Percentiles rank a stretch among this genome's conserved stretches.
Evolutionary conservation across 2,888 invertebrate species (phyloP).

Genomic region (Agrypnus murinus): DNA sequence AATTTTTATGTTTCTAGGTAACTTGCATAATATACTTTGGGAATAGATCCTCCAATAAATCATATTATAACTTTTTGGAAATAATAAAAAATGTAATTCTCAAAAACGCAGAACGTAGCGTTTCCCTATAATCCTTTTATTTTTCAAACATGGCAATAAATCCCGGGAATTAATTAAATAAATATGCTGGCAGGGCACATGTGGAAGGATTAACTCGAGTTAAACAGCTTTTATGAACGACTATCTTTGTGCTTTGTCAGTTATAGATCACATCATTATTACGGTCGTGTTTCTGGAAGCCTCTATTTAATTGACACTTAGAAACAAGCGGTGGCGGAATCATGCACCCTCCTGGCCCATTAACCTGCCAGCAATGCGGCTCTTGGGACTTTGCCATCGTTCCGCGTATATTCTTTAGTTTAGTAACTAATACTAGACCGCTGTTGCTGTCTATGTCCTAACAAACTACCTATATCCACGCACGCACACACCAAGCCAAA

Average conservation of each 20-base stretch:
- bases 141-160: slow-evolving; percentile 27
- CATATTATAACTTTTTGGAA: background rate
- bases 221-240: slow-evolving; percentile 31
- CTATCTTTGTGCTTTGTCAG: slow-evolving; percentile 29
- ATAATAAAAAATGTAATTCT: slow-evolving; percentile 28
- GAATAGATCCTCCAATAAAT: too few relatives aligned
- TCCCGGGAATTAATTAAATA: slow-evolving; percentile 30
- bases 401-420: slow-evolving; percentile 32
- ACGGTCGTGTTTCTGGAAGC: slow-evolving; percentile 39
- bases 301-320: slow-evolving; percentile 47
- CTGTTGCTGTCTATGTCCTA: background rate
- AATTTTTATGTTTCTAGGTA: too few relatives aligned
- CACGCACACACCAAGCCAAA: background rate
- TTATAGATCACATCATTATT: slow-evolving; percentile 39
- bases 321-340: slow-evolving; percentile 40
- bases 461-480: slow-evolving; percentile 6
- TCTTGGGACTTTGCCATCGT: slow-evolving; percentile 45
- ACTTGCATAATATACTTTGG: too few relatives aligned
- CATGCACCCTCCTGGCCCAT: slow-evolving; percentile 46
- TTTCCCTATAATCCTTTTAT: slow-evolving; percentile 16
- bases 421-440: slow-evolving; percentile 37
- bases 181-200: slow-evolving; percentile 27
- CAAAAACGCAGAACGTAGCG: background rate
- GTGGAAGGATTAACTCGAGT: slow-evolving; percentile 25
- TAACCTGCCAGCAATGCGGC: slow-evolving; percentile 47